Evolutionary conservation across 1,140 invertebrate genomes (phyloP), one percentile per base, ranked within the genome.

Genomic region (Penaeus chinensis): DNA sequence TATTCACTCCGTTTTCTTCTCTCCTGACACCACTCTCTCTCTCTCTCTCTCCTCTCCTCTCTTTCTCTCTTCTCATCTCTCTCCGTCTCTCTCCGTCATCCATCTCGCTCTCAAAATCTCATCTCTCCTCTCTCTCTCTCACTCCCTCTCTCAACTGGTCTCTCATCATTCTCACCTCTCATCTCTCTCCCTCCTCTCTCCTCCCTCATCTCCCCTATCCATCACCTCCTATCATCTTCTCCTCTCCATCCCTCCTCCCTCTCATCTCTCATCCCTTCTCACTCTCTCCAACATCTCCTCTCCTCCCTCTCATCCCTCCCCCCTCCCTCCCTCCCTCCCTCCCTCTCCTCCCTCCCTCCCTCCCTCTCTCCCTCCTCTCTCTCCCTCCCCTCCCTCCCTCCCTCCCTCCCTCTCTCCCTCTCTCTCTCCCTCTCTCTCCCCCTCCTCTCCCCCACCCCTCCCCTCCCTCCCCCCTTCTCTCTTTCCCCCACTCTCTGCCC

Each of bases 391-490:
- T 54, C 76, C 54, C 32, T 54, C 76, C 42, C 32, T 78, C 76
- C 54, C 32, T 65, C 78, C 37, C n/a, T 42, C 74, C 32, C n/a
- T 77, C 74, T 42, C n/a, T 77, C 74, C 32, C 16, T 77, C 74
- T 63, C 47, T 77, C 74, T 47, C 27, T 77, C 74, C 37, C 27
- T 77, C 74, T 19, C 74, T 19, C 32, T 13, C 18, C n/a, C 74
- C 47, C 80, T 22, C 24, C 54, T 63, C 32, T 32, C 16, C 3
- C 24, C 37, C 11, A 66, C 61, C 16, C 61, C 10, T 8, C 10
- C 54, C 10, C 54, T 16, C 11, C 10, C 54, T 16, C 11, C 16
- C 54, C 16, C 54, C 16, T 11, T 54, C 54, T 13, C 8, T 54
- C 11, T 13, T 16, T 13, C 1, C 54, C 11, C 54, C 10, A 13